Percentiles rank a stretch among this genome's conserved stretches.
Conservation (phyloP, 2,888 invertebrate species). For the Fissipunctia ypsillon region DNA sequence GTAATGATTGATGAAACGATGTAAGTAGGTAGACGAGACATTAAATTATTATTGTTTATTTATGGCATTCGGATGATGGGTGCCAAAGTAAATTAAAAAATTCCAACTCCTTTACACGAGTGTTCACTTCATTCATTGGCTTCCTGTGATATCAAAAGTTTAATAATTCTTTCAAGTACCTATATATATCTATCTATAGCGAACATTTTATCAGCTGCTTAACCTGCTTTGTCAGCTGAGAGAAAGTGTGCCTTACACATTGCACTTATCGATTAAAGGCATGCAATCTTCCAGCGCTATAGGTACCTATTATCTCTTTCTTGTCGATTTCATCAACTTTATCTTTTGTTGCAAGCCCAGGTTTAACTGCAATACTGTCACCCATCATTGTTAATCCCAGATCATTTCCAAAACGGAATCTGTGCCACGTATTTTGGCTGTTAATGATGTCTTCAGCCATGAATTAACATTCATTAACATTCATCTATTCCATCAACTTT, state of each 20-base stretch:
- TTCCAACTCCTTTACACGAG: neutral
- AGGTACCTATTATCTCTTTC: neutral
- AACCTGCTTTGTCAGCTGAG: conserved; percentile 18
- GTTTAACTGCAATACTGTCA: neutral
- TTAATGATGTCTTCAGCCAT: neutral
- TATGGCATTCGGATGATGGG: conserved; percentile 9
- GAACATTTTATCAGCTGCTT: conserved; percentile 2
- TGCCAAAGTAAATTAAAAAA: neutral
- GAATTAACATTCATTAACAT: too few relatives aligned
- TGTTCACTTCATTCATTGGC: neutral
- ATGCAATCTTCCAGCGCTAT: neutral
- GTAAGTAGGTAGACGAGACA: conserved; percentile 67
- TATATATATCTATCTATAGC: neutral
- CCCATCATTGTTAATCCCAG: neutral
- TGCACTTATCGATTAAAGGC: conserved; percentile 14
- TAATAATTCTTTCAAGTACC: conserved; percentile 11
- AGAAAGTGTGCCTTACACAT: conserved; percentile 37
- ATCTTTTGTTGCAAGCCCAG: neutral
- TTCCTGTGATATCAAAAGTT: conserved; percentile 1
- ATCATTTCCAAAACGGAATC: neutral
- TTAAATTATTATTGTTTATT: conserved; percentile 49
- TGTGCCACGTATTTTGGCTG: neutral
- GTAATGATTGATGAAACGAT: conserved; percentile 61
- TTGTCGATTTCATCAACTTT: neutral
- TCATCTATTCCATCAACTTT: neutral